A percentile compares a stretch with the other conserved stretches of the same genome.
Evolutionary conservation across 1,140 invertebrate genomes (phyloP).

Genomic region (Zaprionus ghesquierei): DNA sequence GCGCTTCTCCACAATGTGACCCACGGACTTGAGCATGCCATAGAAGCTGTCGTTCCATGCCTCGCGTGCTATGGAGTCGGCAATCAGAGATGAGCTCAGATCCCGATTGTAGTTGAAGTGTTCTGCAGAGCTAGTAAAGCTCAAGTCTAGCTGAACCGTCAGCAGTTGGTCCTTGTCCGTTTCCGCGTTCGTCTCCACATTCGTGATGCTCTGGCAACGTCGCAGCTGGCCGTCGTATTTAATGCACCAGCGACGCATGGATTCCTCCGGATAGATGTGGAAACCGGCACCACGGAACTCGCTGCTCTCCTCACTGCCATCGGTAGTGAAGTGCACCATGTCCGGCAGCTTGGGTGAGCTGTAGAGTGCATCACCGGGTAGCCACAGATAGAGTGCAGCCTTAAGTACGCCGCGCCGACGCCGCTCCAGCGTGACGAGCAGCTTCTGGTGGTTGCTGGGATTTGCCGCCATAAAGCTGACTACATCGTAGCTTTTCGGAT

Average conservation of each 20-base stretch:
- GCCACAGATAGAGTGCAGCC: slow-evolving; percentile 66
- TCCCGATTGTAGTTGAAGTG: slow-evolving; percentile 75
- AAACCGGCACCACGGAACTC: slow-evolving; percentile 72
- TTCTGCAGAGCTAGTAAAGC: slow-evolving; percentile 46
- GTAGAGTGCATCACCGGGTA: slow-evolving; percentile 50
- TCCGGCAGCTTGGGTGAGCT: slow-evolving; percentile 65
- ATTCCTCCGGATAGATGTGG: slow-evolving; percentile 63
- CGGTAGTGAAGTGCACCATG: slow-evolving; percentile 73
- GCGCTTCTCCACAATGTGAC: slow-evolving; percentile 61
- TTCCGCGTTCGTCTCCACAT: not conserved
- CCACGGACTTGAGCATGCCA: slow-evolving; percentile 53
- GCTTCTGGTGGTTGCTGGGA: slow-evolving; percentile 46
- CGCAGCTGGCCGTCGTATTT: slow-evolving; percentile 54
- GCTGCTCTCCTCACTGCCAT: slow-evolving; percentile 55
- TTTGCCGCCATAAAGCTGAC: slow-evolving; percentile 76
- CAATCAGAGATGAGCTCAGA: slow-evolving; percentile 68
- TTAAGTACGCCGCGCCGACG: slow-evolving; percentile 63
- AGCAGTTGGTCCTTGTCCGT: slow-evolving; percentile 12
- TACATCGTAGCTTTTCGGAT: slow-evolving; percentile 77
- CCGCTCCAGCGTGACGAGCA: slow-evolving; percentile 67
- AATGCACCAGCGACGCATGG: slow-evolving; percentile 66
- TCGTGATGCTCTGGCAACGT: not conserved
- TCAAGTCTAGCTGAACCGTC: slow-evolving; percentile 50
- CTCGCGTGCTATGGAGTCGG: slow-evolving; percentile 75
- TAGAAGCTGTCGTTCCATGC: slow-evolving; percentile 77